Percentiles rank a stretch among this genome's conserved stretches.
These are phyloP conservation scores for Camelus dromedarius DNA, from an alignment of 2,113 vertebrate species.

Conservation along the genomic window DNA sequence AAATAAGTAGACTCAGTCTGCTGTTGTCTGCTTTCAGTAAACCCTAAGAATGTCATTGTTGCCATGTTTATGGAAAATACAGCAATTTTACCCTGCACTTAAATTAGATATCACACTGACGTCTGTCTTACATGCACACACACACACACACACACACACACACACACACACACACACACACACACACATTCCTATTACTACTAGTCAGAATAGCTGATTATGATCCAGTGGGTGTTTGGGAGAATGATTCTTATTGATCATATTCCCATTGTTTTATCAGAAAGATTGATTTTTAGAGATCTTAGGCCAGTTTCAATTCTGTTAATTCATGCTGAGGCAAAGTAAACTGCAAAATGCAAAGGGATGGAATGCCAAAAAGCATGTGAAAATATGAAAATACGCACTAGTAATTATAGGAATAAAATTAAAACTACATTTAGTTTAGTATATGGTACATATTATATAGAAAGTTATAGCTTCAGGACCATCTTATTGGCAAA, in stretches of 20 bases:
- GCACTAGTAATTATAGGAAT: not conserved
- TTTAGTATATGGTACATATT: not conserved
- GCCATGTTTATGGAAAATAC: not conserved
- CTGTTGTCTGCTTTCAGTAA: constrained; percentile 3
- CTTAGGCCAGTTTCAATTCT: not conserved
- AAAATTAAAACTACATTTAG: not conserved
- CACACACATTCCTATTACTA: not conserved
- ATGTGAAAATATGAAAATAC: not conserved
- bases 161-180: not conserved
- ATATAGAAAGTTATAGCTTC: not conserved
- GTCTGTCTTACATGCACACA: not conserved
- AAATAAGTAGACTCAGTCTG: not conserved
- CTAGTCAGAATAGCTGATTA: not conserved
- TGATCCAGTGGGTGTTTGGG: not conserved
- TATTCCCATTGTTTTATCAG: not conserved
- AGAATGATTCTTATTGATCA: not conserved
- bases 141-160: not conserved
- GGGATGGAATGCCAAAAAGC: not conserved
- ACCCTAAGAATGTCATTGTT: not conserved
- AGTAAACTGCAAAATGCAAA: not conserved
- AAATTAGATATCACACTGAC: not conserved
- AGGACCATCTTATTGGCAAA: constrained; percentile 20
- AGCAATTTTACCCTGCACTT: not conserved
- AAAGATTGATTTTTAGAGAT: constrained; percentile 23
- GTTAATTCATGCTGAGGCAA: not conserved